phyloP scores from a whole-genome alignment of 2,888 invertebrate species.

The Didymodactylos carnosus region DNA sequence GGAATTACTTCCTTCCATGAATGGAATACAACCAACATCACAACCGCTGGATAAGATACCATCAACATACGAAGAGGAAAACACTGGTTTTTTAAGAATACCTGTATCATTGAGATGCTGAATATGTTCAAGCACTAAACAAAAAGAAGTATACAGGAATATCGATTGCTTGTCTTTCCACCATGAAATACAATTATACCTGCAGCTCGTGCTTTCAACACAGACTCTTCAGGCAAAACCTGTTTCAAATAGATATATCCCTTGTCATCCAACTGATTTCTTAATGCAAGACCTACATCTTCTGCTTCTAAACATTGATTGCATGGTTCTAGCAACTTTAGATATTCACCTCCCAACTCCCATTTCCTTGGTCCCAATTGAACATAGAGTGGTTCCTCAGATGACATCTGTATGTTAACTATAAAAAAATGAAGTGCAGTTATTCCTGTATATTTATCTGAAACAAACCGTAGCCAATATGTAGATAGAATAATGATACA shows the following conservation, averaged over 20 bases:
- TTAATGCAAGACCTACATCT: conserved; percentile 16
- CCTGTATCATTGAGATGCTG: conserved; percentile 17
- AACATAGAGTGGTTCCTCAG: conserved; percentile 14
- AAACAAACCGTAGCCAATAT: too few relatives aligned
- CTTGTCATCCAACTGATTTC: conserved; percentile 19
- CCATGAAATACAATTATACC: neutral
- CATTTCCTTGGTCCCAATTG: conserved; percentile 20
- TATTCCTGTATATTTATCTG: too few relatives aligned
- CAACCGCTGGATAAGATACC: conserved; percentile 23
- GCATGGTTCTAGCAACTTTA: conserved; percentile 20
- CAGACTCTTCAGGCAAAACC: conserved; percentile 22
- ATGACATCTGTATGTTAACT: neutral
- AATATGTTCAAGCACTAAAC: conserved; percentile 19
- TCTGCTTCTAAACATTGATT: conserved; percentile 20
- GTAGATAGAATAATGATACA: too few relatives aligned
- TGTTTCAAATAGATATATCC: conserved; percentile 23
- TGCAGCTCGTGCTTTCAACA: conserved; percentile 20
- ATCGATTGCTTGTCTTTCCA: neutral
- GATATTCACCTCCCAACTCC: conserved; percentile 20
- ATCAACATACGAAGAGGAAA: conserved; percentile 17
- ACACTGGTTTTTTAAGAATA: conserved; percentile 18
- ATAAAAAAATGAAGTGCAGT: too few relatives aligned
- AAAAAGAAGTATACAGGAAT: too few relatives aligned
- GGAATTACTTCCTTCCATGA: conserved; percentile 23
- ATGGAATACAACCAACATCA: conserved; percentile 23